Evolutionary conservation across 2,113 vertebrate genomes (phyloP), one percentile per base, ranked within the genome.

Genomic region (Odocoileus virginianus): DNA sequence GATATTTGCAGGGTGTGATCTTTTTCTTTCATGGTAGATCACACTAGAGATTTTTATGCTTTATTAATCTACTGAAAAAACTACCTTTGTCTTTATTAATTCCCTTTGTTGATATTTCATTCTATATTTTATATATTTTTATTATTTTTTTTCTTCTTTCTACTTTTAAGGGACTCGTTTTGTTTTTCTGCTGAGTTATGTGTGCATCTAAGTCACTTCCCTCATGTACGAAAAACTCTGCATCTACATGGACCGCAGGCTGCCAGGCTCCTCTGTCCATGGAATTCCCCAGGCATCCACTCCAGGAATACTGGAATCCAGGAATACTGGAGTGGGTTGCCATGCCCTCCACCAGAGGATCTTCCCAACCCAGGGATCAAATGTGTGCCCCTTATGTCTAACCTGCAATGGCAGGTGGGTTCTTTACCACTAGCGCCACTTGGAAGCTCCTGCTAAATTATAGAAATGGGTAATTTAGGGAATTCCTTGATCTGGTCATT

Each of bases 21-120:
- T 43, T 55, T 89, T 74, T 36, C 27, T 71, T 52, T 40, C 64
- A 21, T 74, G 87, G 40, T 74, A 74, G 57, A 33, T 76, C 27
- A 43, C 67, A 89, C 50, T 89, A 55, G 7, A 78, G 28, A 33
- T 45, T 89, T 76, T 45, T 11, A 57, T 33, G 33, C 25, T 76
- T 33, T 90, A 79, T 47, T 27, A 54, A 33, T 76, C 67, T 33
- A 43, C 19, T 57, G 30, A 76, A 74, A 71, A 36, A 90, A 58
- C 19, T 78, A 27, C 21, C 28, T 79, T 79, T 57, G 67, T 89
- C 74, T 30, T 78, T 58, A 90, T 76, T 78, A 40, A 90, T 90
- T 78, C 88, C 47, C 13, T 87, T 25, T 58, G n/a, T 79, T 60
- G 13, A n/a, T 36, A 33, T n/a, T 78, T 90, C 57, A 90, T 78